These are phyloP conservation scores for Phyllopteryx taeniolatus DNA, from an alignment of 2,113 vertebrate species.

Conservation along the genomic window DNA sequence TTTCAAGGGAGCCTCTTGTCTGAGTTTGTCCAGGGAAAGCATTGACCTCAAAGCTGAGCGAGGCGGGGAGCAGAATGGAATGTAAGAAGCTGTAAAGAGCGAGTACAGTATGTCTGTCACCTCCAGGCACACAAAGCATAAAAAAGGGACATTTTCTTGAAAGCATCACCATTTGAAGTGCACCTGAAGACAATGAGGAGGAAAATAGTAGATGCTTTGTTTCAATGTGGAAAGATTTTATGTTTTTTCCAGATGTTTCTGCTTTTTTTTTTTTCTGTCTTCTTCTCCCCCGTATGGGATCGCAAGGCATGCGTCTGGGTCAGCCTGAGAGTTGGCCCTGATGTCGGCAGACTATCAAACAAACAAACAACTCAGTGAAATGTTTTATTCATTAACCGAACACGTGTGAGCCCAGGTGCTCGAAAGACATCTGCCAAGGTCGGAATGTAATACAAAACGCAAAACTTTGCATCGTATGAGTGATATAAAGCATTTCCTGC, in stretches of 20 bases:
- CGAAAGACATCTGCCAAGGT: constrained; percentile 9
- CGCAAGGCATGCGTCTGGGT: constrained; percentile 8
- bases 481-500: constrained; percentile 27
- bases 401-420: constrained; percentile 6
- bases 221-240: constrained; percentile 39
- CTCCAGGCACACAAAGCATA: constrained; percentile 10
- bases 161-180: not conserved
- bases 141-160: not conserved
- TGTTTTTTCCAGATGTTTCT: constrained; percentile 50
- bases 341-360: constrained; percentile 7
- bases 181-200: not conserved
- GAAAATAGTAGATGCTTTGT: not conserved
- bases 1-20: constrained; percentile 35
- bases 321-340: not conserved
- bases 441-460: constrained; percentile 7
- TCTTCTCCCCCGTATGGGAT: constrained; percentile 31
- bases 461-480: constrained; percentile 15
- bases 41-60: constrained; percentile 36
- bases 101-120: not conserved
- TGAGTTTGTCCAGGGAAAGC: constrained; percentile 46
- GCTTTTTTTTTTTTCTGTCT: constrained; percentile 6
- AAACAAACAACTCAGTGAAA: not conserved
- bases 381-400: constrained; percentile 8
- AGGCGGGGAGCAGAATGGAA: constrained; percentile 17
- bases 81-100: constrained; percentile 4